phyloP scores from a whole-genome alignment of 2,888 invertebrate genomes.

The Horisme vitalbata region DNA sequence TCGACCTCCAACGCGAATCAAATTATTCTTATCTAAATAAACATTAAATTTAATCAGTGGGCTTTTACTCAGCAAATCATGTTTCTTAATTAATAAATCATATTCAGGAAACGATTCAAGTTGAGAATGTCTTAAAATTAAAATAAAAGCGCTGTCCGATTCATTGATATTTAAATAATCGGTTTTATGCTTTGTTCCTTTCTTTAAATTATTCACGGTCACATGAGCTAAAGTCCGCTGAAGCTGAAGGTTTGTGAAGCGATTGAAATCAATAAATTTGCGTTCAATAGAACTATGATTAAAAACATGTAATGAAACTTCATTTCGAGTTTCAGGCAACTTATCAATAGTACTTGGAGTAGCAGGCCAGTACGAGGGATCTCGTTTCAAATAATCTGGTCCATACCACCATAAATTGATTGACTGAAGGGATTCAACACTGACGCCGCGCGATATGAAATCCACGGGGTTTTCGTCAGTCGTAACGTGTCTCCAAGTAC shows the following conservation, averaged over 20 bases:
- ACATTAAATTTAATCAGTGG: slow-evolving; percentile 27
- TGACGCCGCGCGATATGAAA: slow-evolving; percentile 32
- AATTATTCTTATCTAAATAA: slow-evolving; percentile 26
- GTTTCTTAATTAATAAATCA: slow-evolving; percentile 16
- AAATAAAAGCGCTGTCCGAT: slow-evolving; percentile 15
- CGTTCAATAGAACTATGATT: slow-evolving; percentile 14
- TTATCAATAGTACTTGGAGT: neutral
- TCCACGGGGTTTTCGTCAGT: slow-evolving; percentile 37
- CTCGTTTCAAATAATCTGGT: slow-evolving; percentile 21
- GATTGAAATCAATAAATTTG: no score
- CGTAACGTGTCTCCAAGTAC: slow-evolving; percentile 34
- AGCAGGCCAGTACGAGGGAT: slow-evolving; percentile 20
- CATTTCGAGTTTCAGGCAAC: slow-evolving; percentile 18
- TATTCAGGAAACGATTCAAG: slow-evolving; percentile 30
- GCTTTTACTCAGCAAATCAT: slow-evolving; percentile 17
- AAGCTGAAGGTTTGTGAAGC: no score
- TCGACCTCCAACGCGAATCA: slow-evolving; percentile 37
- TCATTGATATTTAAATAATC: slow-evolving; percentile 2
- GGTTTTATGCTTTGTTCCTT: no score
- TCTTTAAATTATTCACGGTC: no score
- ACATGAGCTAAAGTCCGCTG: no score
- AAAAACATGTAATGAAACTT: slow-evolving; percentile 21
- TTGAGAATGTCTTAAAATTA: slow-evolving; percentile 29
- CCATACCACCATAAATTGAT: slow-evolving; percentile 34
- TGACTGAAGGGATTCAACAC: slow-evolving; percentile 10